Conservation (phyloP, 2,888 invertebrate species). For the Epinotia ramella region DNA sequence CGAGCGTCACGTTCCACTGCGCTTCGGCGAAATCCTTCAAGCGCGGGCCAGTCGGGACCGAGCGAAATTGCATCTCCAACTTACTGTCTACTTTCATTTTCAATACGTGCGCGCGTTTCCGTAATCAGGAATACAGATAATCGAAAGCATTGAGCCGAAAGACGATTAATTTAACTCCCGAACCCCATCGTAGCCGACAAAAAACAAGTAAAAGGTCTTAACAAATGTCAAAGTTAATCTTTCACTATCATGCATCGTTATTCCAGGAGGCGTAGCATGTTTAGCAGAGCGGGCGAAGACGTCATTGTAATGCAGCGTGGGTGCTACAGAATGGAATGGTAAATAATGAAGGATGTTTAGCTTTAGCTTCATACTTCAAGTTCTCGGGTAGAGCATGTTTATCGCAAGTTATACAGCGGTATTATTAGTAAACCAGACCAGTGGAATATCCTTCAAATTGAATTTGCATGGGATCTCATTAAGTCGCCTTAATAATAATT, state of each 20-base stretch:
- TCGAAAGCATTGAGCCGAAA: conserved; percentile 11
- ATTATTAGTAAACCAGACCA: conserved; percentile 22
- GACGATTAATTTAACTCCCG: conserved; percentile 7
- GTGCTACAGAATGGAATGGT: conserved; percentile 38
- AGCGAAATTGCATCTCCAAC: conserved; percentile 46
- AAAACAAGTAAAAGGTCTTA: not conserved
- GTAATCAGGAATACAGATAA: not conserved
- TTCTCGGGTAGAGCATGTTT: conserved; percentile 26
- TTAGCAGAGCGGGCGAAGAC: conserved; percentile 24
- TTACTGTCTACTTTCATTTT: conserved; percentile 41
- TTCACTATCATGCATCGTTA: conserved; percentile 40
- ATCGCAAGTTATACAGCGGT: conserved; percentile 22
- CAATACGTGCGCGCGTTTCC: conserved; percentile 36
- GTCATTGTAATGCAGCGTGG: conserved; percentile 66
- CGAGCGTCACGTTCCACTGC: conserved; percentile 70
- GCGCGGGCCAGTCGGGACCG: conserved; percentile 47
- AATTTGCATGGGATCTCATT: conserved; percentile 40
- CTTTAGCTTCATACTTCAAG: conserved; percentile 34
- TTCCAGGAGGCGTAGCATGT: conserved; percentile 25
- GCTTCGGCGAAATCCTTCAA: conserved; percentile 67
- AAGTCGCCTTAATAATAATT: conserved; percentile 57
- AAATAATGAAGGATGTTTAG: conserved; percentile 40
- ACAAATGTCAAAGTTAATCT: conserved; percentile 19
- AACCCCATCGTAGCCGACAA: not conserved
- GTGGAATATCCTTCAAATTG: conserved; percentile 24